Base-by-base conservation (phyloP, 2,113 vertebrate genomes). In the Callorhinus ursinus region DNA sequence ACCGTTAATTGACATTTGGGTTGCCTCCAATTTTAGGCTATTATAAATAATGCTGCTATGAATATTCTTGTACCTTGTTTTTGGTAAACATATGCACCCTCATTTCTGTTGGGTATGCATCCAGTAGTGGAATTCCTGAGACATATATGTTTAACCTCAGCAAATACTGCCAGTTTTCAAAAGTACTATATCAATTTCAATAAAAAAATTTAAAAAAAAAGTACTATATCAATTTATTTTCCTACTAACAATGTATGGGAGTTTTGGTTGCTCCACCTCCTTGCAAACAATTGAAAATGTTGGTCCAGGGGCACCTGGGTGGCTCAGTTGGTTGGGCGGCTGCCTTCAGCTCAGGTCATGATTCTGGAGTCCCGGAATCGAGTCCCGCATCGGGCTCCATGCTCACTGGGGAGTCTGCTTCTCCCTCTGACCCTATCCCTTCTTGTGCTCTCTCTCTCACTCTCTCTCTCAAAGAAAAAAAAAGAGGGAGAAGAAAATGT, bases 281-380 rank as follows among this genome's bases (percentile, higher is more conserved):
- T 96, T 80, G 81, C 4, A 55, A 57, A 74, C 53, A 72, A 87
- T 74, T 80, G 87, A 90, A 71, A 86, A 72, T 90, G 46, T 77
- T 42, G 5, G 28, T 87, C 53, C n/a, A 55, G 46, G 46, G 46
- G 46, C 46, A 1, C 46, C 46, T 46, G 46, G 46, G 46, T 46
- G 46, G 46, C 46, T 46, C 46, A 46, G 46, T 46, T 46, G 46
- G 46, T 46, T 46, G 46, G 46, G 46, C 46, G 1, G 46, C 46
- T 46, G 46, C 46, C 46, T 46, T 46, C 8, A 1, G 46, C 46
- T 46, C 46, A 46, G 46, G 46, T 46, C 46, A 7, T 46, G 46
- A 46, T 46, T 7, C 7, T 46, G 46, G 46, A 46, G 46, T 46
- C 46, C 46, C 46, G 7, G 46, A 7, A 46, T 46, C 46, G 7